Evolutionary conservation across 1,140 invertebrate genomes (phyloP).

Genomic region (Magallana ariakensis): DNA sequence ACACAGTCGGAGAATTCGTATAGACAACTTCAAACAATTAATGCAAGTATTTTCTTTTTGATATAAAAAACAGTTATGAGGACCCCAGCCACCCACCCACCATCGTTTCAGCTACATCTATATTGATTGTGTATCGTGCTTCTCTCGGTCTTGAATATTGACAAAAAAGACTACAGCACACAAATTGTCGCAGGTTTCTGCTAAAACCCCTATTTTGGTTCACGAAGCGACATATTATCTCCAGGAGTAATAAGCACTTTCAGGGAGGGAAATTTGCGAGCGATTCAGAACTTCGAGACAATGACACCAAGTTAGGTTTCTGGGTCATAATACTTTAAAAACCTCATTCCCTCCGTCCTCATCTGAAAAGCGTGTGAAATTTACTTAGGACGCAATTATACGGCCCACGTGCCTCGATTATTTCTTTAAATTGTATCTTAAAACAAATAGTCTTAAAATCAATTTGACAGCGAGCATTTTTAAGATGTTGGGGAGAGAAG

Average conservation of each 20-base stretch:
- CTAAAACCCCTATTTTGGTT: neutral
- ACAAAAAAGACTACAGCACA: neutral
- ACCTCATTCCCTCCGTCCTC: neutral
- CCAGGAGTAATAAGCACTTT: slow-evolving; percentile 11
- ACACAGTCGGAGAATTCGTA: no score
- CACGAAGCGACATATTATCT: slow-evolving; percentile 17
- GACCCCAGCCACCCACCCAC: no score
- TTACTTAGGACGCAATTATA: neutral
- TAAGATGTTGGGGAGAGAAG: neutral
- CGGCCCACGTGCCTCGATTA: neutral
- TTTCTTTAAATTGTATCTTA: neutral
- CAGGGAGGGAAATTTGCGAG: neutral
- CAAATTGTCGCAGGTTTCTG: slow-evolving; percentile 4
- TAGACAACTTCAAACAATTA: no score
- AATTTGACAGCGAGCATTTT: neutral
- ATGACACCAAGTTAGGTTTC: neutral
- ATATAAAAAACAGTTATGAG: no score
- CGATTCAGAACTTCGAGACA: neutral
- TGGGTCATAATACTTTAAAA: neutral
- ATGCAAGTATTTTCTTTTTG: no score
- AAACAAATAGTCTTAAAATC: neutral
- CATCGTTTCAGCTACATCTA: no score
- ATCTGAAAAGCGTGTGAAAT: neutral
- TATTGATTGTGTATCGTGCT: neutral
- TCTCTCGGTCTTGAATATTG: neutral